Evolutionary conservation across 2,113 vertebrate species (phyloP).

Genomic region (Setophaga coronata): DNA sequence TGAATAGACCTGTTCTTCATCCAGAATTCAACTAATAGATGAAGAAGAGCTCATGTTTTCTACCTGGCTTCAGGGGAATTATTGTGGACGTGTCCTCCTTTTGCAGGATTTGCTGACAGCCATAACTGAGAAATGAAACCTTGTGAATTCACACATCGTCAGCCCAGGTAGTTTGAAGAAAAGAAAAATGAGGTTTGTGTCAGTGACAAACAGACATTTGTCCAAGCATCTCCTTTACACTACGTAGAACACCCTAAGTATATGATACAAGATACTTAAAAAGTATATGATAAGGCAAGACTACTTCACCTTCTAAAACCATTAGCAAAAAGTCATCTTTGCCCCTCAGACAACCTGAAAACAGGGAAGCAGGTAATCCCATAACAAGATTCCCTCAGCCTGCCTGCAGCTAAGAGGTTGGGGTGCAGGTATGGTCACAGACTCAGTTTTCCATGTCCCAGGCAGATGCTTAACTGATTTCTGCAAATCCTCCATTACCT

Average conservation of each 20-base stretch:
- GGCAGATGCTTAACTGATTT: conserved; percentile 26
- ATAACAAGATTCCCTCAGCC: background rate
- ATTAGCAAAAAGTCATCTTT: background rate
- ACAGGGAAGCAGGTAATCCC: background rate
- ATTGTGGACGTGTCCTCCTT: background rate
- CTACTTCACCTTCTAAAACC: background rate
- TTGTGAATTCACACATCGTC: background rate
- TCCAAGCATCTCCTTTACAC: background rate
- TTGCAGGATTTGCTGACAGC: background rate
- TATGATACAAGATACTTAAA: background rate
- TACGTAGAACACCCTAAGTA: background rate
- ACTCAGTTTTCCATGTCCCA: background rate
- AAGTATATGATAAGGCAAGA: background rate
- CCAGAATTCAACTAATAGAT: background rate
- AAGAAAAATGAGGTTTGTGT: background rate
- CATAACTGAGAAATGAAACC: background rate
- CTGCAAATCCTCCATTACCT: conserved; percentile 47
- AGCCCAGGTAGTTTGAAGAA: background rate
- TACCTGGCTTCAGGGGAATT: background rate
- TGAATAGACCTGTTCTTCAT: background rate
- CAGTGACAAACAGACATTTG: background rate
- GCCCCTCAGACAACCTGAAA: background rate
- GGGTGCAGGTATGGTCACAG: background rate
- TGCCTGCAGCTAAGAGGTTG: background rate
- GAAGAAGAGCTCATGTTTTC: background rate